These are phyloP conservation scores for Drosophila rufa DNA, from an alignment of 1,140 invertebrate species.

Conservation along the genomic window DNA sequence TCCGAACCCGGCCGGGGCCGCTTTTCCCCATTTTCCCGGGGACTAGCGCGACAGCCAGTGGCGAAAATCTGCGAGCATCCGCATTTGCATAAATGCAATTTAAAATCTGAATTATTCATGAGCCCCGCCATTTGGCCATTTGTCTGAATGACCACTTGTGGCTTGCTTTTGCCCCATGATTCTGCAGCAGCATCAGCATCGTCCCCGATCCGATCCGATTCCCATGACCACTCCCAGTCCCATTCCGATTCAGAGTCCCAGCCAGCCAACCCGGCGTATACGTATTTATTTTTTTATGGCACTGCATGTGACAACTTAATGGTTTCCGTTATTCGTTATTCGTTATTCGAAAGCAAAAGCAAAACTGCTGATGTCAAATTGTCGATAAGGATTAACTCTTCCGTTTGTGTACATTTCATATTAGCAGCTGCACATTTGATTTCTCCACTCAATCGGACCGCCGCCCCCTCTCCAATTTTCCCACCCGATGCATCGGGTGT, in stretches of 20 bases:
- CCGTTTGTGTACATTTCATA: conserved; percentile 79
- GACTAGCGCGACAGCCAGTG: conserved; percentile 64
- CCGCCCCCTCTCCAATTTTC: not conserved
- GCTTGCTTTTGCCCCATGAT: conserved; percentile 65
- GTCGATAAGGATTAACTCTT: conserved; percentile 81
- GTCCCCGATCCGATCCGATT: conserved; percentile 5
- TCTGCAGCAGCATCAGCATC: conserved; percentile 1
- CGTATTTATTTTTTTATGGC: conserved; percentile 47
- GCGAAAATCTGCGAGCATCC: conserved; percentile 82
- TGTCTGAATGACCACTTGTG: conserved; percentile 83
- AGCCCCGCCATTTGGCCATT: conserved; percentile 80
- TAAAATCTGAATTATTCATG: conserved; percentile 83
- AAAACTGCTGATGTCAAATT: conserved; percentile 82
- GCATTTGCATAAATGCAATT: conserved; percentile 83
- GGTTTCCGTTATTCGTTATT: conserved; percentile 79
- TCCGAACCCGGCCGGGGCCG: conserved; percentile 14
- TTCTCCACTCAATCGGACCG: conserved; percentile 26
- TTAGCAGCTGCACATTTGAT: conserved; percentile 79
- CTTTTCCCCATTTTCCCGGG: conserved; percentile 27
- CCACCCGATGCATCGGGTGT: conserved; percentile 28
- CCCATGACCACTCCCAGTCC: not conserved
- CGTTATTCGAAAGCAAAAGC: conserved; percentile 79
- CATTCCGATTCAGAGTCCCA: conserved; percentile 4
- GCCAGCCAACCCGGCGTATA: conserved; percentile 30
- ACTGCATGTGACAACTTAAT: conserved; percentile 80